Conservation (phyloP, 2,888 invertebrate genomes). For the Drosophila demipolita region DNA sequence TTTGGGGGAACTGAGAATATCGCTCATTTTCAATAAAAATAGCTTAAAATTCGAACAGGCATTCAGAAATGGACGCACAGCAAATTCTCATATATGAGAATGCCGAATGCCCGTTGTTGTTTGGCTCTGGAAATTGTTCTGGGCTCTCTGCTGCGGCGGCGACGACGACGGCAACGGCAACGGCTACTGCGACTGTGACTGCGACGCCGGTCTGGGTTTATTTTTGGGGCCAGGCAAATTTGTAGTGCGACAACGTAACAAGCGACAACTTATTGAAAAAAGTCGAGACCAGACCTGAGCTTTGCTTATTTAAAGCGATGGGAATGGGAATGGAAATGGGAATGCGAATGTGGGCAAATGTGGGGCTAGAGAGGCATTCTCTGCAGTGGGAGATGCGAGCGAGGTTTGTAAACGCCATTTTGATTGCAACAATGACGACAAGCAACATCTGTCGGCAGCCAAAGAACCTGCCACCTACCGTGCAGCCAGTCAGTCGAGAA, state of each 20-base stretch:
- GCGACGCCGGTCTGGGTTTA: constrained; percentile 38
- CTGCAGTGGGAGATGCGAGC: neutral
- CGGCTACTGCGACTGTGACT: constrained; percentile 1
- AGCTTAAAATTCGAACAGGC: constrained; percentile 80
- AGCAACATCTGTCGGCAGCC: constrained; percentile 53
- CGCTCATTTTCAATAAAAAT: constrained; percentile 82
- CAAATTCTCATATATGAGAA: constrained; percentile 32
- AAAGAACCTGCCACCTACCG: constrained; percentile 60
- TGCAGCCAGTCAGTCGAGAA: constrained; percentile 21
- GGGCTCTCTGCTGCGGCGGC: constrained; percentile 19
- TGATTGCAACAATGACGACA: constrained; percentile 61
- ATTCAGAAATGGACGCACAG: constrained; percentile 52
- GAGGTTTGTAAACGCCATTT: constrained; percentile 58
- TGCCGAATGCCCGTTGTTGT: constrained; percentile 14
- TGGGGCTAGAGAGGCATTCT: neutral
- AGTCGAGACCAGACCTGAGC: constrained; percentile 30
- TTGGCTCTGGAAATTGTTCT: constrained; percentile 41
- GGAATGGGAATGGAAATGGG: neutral
- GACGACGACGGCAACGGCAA: constrained; percentile 7
- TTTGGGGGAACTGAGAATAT: constrained; percentile 61
- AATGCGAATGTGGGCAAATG: constrained; percentile 7
- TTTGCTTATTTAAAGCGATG: constrained; percentile 19
- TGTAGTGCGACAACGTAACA: constrained; percentile 40
- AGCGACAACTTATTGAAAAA: constrained; percentile 57
- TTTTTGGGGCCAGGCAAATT: constrained; percentile 60